A percentile compares a stretch with the other conserved stretches of the same genome.
These are phyloP conservation scores for Cantharis nigra DNA, from an alignment of 2,888 invertebrate genomes.

Conservation along the genomic window DNA sequence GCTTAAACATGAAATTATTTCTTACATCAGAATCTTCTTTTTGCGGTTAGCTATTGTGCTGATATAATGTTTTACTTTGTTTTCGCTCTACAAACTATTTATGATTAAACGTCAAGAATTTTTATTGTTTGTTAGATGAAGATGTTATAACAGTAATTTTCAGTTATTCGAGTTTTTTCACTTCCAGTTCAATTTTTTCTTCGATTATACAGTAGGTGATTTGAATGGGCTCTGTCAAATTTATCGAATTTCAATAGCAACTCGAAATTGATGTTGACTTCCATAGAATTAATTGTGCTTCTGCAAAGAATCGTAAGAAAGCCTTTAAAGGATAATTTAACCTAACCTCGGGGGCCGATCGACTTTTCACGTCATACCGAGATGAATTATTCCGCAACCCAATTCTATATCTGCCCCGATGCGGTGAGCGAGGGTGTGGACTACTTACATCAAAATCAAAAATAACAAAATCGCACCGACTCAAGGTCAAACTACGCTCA, in stretches of 20 bases:
- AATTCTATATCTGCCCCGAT: too few relatives aligned
- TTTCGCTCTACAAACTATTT: background rate
- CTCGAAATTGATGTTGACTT: too few relatives aligned
- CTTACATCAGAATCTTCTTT: background rate
- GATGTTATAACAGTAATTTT: background rate
- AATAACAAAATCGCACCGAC: too few relatives aligned
- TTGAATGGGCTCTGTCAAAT: background rate
- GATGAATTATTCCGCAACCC: background rate
- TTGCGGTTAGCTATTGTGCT: background rate
- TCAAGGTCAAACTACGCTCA: too few relatives aligned
- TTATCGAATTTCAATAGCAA: background rate
- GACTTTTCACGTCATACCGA: background rate
- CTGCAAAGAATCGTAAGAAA: background rate
- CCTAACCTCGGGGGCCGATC: background rate
- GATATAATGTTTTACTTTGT: background rate
- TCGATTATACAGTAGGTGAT: background rate
- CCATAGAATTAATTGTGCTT: background rate
- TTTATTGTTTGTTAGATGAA: background rate
- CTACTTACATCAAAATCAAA: too few relatives aligned
- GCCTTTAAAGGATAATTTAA: background rate
- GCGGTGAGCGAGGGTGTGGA: too few relatives aligned
- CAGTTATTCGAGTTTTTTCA: background rate
- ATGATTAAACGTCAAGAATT: background rate
- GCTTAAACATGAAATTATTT: background rate
- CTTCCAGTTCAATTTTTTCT: background rate